Evolutionary conservation across 1,140 invertebrate species (phyloP), one percentile per base, ranked within the genome.

Genomic region (Hylyphantes graminicola): DNA sequence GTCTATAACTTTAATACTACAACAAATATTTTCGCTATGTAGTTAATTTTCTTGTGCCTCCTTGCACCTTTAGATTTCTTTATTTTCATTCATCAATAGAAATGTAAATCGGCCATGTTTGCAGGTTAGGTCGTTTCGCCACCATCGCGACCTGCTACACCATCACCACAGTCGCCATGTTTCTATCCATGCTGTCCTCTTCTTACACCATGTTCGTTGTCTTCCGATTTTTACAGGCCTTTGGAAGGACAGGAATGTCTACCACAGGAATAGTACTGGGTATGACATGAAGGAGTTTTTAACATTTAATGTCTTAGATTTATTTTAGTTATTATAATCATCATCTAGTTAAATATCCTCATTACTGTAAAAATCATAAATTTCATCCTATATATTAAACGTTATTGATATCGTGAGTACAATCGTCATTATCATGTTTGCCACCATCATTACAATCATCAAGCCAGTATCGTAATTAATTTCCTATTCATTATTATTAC

Each of bases 121-220:
- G 17, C 10, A 74, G 72, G 17, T 7, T 74, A 8, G 72, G 72
- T 17, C 72, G 72, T 55, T 57, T 74, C 13, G 19, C 53, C 10
- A 13, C 72, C 19, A 12, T 74, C 17, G 13, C 57, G 7, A 48
- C 57, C 7, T 55, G 53, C 72, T 74, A 74, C 72, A 19, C 57
- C 19, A 74, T 74, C 72, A 57, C 15, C 7, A 57, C 10, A 11
- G 13, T 10, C 3, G 8, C 10, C 72, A 74, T 74, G 55, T 55
- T 80, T 35, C 7, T 70, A 48, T 70, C 77, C 2, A 13, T 72
- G 5, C 55, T 80, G 35, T 80, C 77, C n/a, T n/a, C 65, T 0
- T 80, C 77, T 2, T 80, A 80, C 21, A 48, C 51, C 65, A 80
- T 80, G 77, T 80, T 80, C 50, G 54, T 55, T 13, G 21, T 70